Evolutionary conservation across 2,113 vertebrate genomes (phyloP).

Genomic region (Lepus timidus): DNA sequence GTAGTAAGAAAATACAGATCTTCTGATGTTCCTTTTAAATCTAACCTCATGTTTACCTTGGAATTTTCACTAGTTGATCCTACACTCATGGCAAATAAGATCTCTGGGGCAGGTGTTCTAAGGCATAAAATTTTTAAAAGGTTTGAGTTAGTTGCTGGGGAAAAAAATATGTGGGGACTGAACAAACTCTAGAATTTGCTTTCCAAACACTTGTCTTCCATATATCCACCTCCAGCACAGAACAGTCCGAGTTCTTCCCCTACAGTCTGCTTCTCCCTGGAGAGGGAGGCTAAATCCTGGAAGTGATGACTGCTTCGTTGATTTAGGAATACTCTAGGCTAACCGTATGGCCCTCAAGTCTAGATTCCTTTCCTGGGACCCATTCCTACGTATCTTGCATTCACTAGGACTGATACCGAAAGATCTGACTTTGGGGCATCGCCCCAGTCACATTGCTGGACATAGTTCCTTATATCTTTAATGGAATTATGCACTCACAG

Average conservation of each 20-base stretch:
- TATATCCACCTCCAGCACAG: not conserved
- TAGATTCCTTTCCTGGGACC: not conserved
- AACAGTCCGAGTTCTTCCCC: not conserved
- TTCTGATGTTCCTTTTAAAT: not conserved
- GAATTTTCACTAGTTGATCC: not conserved
- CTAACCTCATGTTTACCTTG: not conserved
- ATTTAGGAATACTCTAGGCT: not conserved
- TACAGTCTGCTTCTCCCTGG: not conserved
- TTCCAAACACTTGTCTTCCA: not conserved
- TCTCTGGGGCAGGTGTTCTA: not conserved
- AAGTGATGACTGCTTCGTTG: not conserved
- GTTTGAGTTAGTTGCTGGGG: not conserved
- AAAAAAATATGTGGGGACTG: not conserved
- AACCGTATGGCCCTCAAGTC: not conserved
- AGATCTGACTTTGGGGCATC: not conserved
- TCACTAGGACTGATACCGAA: not conserved
- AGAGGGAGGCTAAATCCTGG: not conserved
- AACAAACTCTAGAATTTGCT: not conserved
- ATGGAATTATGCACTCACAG: not conserved
- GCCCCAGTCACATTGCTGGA: not conserved
- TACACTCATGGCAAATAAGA: not conserved
- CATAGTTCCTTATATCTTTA: not conserved
- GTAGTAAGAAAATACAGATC: not conserved
- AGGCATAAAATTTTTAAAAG: not conserved
- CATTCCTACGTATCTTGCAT: not conserved